Base-by-base conservation (phyloP, 2,113 vertebrate genomes). In the Circaetus gallicus region DNA sequence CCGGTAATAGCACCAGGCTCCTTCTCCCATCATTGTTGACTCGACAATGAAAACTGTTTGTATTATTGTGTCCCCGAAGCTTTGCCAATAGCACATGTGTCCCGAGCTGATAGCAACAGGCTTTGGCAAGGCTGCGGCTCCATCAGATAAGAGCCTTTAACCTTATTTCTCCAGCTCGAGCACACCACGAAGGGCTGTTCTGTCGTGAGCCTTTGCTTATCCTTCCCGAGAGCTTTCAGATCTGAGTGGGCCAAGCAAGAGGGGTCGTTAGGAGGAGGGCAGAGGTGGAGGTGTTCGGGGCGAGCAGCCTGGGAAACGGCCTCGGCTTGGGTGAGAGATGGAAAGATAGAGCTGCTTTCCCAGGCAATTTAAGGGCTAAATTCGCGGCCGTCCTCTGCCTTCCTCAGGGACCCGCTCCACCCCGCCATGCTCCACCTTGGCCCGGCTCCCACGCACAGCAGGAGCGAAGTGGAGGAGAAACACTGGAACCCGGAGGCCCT, bases 71-170 rank as follows among this genome's bases (percentile, higher is more conserved):
- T 97, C 95, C 93, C 96, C 94, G 93, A 98, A 98, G 94, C 93
- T 86, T 90, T 88, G 97, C 98, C 98, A 98, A 97, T 98, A 98
- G 98, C 98, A 97, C 98, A 98, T 98, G 97, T 99, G 98, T 97
- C 96, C 80, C 24, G 93, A 90, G 91, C 98, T 98, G 98, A 99
- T 99, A 99, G 98, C 98, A 98, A 98, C 98, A 98, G 98, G 97
- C 95, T 96, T 97, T 97, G 96, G 97, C 97, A 97, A 96, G 94
- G 78, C 97, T 98, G 89, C 94, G 63, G 96, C 90, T 95, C 81
- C 95, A 98, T 98, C 97, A 97, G 97, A 98, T 97, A 98, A 98
- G 94, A 90, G 52, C 73, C 90, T 92, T 90, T 95, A 95, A 82
- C 96, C 95, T 97, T 82, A 77, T 96, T 97, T 82, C 97, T 97